Conservation (phyloP, 1,140 invertebrate species). For the Amyelois transitella region DNA sequence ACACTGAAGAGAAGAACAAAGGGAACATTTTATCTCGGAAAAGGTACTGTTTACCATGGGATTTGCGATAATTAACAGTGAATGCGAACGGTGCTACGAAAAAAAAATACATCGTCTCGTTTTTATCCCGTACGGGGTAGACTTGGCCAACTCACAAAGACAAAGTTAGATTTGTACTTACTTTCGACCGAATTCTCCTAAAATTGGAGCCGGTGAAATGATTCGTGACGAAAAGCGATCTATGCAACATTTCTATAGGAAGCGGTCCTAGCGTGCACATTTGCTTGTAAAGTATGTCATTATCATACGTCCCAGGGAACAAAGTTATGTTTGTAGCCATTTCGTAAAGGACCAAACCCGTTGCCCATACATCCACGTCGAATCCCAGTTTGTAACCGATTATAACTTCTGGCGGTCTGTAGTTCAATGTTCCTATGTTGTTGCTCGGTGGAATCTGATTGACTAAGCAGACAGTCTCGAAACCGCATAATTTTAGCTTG, state of each 20-base stretch:
- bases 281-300: conserved; percentile 37
- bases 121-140: too few relatives aligned
- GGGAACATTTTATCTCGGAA: too few relatives aligned
- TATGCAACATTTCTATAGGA: conserved; percentile 23
- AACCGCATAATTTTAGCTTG: conserved; percentile 39
- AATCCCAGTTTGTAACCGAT: conserved; percentile 28
- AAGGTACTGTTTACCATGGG: too few relatives aligned
- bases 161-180: background rate
- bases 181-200: background rate
- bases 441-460: conserved; percentile 6
- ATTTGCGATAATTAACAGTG: too few relatives aligned
- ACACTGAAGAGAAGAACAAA: too few relatives aligned
- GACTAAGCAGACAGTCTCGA: conserved; percentile 25
- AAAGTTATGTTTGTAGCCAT: conserved; percentile 30
- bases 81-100: too few relatives aligned
- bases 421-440: conserved; percentile 24
- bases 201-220: conserved; percentile 21
- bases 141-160: background rate
- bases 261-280: conserved; percentile 29
- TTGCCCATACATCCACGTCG: conserved; percentile 43
- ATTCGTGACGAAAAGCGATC: conserved; percentile 1
- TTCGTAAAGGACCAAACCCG: conserved; percentile 38
- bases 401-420: conserved; percentile 42
- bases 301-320: conserved; percentile 28
- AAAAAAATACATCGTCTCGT: too few relatives aligned